phyloP scores from a whole-genome alignment of 2,888 invertebrate species.

The Crossocerus cetratus region DNA sequence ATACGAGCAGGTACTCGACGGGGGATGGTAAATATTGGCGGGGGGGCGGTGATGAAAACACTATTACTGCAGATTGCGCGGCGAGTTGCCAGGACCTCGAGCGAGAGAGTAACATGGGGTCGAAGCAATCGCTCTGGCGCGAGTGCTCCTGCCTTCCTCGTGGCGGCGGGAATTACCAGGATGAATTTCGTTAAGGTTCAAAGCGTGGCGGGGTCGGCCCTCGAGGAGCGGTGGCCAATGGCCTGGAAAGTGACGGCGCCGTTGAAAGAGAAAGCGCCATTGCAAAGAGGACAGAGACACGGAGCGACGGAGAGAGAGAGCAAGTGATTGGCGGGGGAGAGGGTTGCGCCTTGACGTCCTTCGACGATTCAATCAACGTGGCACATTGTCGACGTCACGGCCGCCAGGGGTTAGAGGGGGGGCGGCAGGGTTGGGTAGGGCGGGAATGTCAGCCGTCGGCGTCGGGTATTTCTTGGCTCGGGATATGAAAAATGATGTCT shows the following conservation, averaged over 20 bases:
- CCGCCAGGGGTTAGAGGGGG: neutral
- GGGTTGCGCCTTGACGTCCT: constrained; percentile 51
- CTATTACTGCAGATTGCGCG: neutral
- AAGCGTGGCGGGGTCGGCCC: constrained; percentile 6
- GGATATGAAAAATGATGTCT: constrained; percentile 67
- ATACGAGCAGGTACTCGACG: too few species aligned
- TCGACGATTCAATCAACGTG: constrained; percentile 69
- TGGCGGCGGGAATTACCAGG: constrained; percentile 33
- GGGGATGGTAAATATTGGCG: too few species aligned
- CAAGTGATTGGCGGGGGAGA: constrained; percentile 6
- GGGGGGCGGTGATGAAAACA: constrained; percentile 6
- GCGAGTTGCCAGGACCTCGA: neutral
- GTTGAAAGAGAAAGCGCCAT: constrained; percentile 3
- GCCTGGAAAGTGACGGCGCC: constrained; percentile 29
- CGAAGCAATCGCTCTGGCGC: constrained; percentile 32
- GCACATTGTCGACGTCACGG: constrained; percentile 61
- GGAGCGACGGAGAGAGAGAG: constrained; percentile 11
- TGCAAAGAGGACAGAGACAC: constrained; percentile 3
- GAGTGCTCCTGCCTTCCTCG: constrained; percentile 20
- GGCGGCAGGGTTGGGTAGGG: constrained; percentile 13
- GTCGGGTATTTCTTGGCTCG: constrained; percentile 58
- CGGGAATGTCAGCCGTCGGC: constrained; percentile 60
- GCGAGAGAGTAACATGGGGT: neutral
- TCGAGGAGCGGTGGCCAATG: constrained; percentile 26
- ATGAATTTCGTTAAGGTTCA: constrained; percentile 42